Conservation (phyloP, 2,888 invertebrate genomes). For the Elmis aenea region DNA sequence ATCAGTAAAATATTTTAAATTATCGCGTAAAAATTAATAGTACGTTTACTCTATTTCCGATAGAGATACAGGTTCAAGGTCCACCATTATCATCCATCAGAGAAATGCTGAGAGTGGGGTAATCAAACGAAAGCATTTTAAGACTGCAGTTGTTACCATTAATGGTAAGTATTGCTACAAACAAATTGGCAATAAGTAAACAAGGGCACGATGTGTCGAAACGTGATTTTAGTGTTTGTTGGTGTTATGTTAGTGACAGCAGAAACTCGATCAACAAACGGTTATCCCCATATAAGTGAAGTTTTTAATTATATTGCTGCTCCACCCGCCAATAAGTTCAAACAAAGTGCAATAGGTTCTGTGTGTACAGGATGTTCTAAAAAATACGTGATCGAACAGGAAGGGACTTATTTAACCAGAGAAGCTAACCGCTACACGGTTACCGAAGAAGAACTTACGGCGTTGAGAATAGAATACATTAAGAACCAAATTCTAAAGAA, state of each 20-base stretch:
- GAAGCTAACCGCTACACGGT: constrained; percentile 27
- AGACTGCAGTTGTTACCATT: constrained; percentile 40
- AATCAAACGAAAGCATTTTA: constrained; percentile 41
- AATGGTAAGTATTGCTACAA: constrained; percentile 20
- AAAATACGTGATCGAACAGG: constrained; percentile 33
- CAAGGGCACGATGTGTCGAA: constrained; percentile 1
- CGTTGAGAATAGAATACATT: constrained; percentile 71
- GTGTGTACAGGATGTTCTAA: constrained; percentile 29
- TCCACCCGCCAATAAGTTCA: constrained; percentile 8
- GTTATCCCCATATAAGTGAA: constrained; percentile 27
- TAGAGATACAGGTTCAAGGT: constrained; percentile 47
- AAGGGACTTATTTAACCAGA: constrained; percentile 15
- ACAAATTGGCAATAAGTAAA: constrained; percentile 16
- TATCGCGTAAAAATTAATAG: constrained; percentile 15
- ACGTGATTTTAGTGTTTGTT: constrained; percentile 11
- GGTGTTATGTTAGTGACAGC: constrained; percentile 27
- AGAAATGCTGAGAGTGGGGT: constrained; percentile 47
- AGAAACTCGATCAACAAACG: constrained; percentile 14
- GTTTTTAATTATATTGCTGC: constrained; percentile 35
- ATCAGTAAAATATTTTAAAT: constrained; percentile 5
- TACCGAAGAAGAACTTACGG: constrained; percentile 58
- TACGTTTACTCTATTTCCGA: constrained; percentile 39
- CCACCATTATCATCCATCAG: constrained; percentile 45
- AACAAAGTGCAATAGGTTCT: constrained; percentile 9
- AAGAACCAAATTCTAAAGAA: constrained; percentile 82